A percentile compares a stretch with the other conserved stretches of the same genome.
These are phyloP conservation scores for Echinarachnius parma DNA, from an alignment of 53 echinoderm and acorn worm species.

Conservation along the genomic window DNA sequence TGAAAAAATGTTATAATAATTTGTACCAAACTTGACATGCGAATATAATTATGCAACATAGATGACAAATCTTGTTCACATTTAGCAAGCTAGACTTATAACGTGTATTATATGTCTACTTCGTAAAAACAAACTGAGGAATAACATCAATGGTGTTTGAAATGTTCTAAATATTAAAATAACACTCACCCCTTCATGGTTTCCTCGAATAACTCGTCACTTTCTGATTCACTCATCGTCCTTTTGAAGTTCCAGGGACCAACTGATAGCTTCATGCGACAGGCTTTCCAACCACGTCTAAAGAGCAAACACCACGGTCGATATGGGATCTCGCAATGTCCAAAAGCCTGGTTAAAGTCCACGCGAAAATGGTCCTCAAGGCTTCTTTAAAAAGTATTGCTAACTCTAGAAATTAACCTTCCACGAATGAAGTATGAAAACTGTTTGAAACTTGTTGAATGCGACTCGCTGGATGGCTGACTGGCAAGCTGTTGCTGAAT, in stretches of 20 bases:
- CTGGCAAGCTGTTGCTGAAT: not conserved
- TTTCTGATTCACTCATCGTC: conserved; percentile 91
- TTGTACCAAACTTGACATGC: too few relatives aligned
- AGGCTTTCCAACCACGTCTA: conserved; percentile 14
- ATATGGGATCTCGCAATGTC: not conserved
- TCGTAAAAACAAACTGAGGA: too few relatives aligned
- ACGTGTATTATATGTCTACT: too few relatives aligned
- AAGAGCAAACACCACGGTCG: not conserved
- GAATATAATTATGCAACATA: too few relatives aligned
- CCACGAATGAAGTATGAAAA: too few relatives aligned
- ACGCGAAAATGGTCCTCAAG: too few relatives aligned
- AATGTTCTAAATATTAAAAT: too few relatives aligned
- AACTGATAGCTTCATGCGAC: conserved; percentile 49
- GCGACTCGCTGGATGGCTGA: not conserved
- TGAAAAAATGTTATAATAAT: too few relatives aligned
- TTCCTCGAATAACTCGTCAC: conserved; percentile 92
- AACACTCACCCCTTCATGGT: conserved; percentile 88
- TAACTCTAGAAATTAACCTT: not conserved
- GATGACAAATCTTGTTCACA: too few relatives aligned
- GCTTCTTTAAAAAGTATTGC: too few relatives aligned
- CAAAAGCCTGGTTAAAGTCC: not conserved
- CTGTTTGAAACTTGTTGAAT: conserved; percentile 20
- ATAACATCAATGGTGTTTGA: too few relatives aligned
- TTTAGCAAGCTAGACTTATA: too few relatives aligned
- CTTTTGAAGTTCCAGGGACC: conserved; percentile 79